Base-by-base conservation (phyloP, 2,797 vertebrate species). In the Chelonia mydas region DNA sequence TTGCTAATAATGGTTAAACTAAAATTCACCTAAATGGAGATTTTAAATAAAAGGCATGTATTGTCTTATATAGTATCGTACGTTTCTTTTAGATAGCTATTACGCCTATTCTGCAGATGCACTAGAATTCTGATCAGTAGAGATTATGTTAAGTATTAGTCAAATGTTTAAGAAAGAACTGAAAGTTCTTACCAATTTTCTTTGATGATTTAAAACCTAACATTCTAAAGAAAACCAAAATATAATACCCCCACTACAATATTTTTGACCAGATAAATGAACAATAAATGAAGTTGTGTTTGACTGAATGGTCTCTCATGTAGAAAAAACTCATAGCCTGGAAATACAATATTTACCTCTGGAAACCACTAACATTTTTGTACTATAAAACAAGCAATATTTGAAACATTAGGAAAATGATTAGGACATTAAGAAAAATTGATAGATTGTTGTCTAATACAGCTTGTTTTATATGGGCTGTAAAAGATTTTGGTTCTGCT, bases 131-230 rank as follows among this genome's bases (percentile, higher is more conserved):
- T 81, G 23, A 27, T 79, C 41, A 93, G 53, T 91, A 82, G 49
- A 51, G 79, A 89, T 5, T 33, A 37, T 88, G 7, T 80, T 12
- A 95, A 21, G 7, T 65, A 28, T 91, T 89, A 89, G 51, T 74
- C 65, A 76, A 2, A 68, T 77, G n/a, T 84, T 90, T 77, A n/a
- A 45, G 31, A 74, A 94, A 89, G 11, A 84, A 65, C 4, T 10
- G 12, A 49, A 92, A 85, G 25, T 41, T 94, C 90, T 96, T 95
- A 96, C 31, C 86, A 85, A 89, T 95, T 94, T 96, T 96, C 91
- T 94, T 92, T 95, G 81, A 93, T 53, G 83, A 93, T 53, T 79
- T 95, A 89, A 96, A 96, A 94, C 87, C 94, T 93, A 93, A 91
- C 89, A 59, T 17, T 89, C n/a, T 84, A 96, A 91, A 86, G 3